Base-by-base conservation (phyloP, 1,140 invertebrate species). In the Pachypsylla venusta region DNA sequence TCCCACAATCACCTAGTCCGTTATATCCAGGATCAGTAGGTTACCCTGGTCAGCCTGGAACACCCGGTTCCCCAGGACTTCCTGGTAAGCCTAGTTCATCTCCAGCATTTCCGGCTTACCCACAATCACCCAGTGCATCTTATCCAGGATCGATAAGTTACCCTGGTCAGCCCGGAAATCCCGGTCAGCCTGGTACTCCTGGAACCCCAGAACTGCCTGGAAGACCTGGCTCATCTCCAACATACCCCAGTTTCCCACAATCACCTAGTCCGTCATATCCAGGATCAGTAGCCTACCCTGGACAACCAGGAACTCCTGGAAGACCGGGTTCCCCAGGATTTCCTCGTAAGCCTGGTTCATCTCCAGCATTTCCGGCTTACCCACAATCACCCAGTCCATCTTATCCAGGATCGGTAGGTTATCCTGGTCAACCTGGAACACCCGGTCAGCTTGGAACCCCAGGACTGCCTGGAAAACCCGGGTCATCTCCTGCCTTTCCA, bases 381-480 rank as follows among this genome's bases (percentile, higher is more conserved):
- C 60, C 62, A 56, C 61, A 63, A 14, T 40, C 57, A 53, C 20
- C 64, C 67, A 61, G 66, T 65, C 20, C n/a, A n/a, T n/a, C 56
- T 53, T 16, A 35, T 1, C 59, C 61, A 55, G 66, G 59, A 61
- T 56, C 61, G 56, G 64, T 65, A 53, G 61, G 66, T 40, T 60
- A 63, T 25, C 65, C 67, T 16, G 66, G 67, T 20, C 35, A 64
- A 30, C 67, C 69, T 40, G 66, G 63, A 64, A 54, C 54, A 60
- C 66, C 67, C 54, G 68, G 68, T 42, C 16, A 53, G 48, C 67
- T 67, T 62, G 67, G 67, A 53, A 40, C 62, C 42, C 70, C 66
- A 64, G 66, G 67, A 27, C 5, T 53, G 5, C 68, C 65, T 60
- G 68, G 63, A 26, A 59, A 62, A 2, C 62, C 64, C 16, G 62